phyloP scores from a whole-genome alignment of 2,888 invertebrate species.

The Pedicia rivosa region DNA sequence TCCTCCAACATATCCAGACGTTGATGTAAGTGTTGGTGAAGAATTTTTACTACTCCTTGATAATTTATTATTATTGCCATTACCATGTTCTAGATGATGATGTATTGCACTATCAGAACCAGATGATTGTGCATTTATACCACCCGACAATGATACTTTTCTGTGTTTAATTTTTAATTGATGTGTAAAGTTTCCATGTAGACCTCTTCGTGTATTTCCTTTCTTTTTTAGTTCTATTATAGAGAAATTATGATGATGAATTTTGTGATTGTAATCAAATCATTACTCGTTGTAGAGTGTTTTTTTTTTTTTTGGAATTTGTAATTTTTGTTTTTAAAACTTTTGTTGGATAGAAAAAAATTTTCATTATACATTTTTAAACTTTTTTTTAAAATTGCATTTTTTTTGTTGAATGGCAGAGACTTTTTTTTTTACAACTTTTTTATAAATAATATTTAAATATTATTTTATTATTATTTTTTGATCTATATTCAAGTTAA shows the following conservation, averaged over 20 bases:
- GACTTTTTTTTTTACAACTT: no score
- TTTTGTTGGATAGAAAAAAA: constrained; percentile 5
- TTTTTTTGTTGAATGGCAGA: constrained; percentile 4
- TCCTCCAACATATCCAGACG: no score
- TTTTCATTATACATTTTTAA: neutral
- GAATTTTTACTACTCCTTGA: constrained; percentile 34
- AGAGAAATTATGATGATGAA: no score
- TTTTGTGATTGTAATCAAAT: constrained; percentile 3
- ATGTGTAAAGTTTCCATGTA: constrained; percentile 8
- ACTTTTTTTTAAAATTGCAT: neutral
- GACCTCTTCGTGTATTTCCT: constrained; percentile 11
- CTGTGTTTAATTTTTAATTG: constrained; percentile 7
- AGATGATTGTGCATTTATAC: constrained; percentile 7
- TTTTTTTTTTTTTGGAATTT: constrained; percentile 1
- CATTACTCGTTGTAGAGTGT: constrained; percentile 1
- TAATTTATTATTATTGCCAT: constrained; percentile 16
- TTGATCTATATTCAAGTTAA: no score
- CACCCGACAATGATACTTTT: constrained; percentile 12
- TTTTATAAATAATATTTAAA: constrained; percentile 2
- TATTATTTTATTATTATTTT: neutral
- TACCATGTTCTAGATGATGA: constrained; percentile 2
- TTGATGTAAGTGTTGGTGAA: constrained; percentile 34
- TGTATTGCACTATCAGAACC: constrained; percentile 3
- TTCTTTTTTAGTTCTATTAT: constrained; percentile 13
- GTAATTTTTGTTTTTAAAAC: neutral